phyloP scores from a whole-genome alignment of 2,113 vertebrate species.

The Gymnogyps californianus region DNA sequence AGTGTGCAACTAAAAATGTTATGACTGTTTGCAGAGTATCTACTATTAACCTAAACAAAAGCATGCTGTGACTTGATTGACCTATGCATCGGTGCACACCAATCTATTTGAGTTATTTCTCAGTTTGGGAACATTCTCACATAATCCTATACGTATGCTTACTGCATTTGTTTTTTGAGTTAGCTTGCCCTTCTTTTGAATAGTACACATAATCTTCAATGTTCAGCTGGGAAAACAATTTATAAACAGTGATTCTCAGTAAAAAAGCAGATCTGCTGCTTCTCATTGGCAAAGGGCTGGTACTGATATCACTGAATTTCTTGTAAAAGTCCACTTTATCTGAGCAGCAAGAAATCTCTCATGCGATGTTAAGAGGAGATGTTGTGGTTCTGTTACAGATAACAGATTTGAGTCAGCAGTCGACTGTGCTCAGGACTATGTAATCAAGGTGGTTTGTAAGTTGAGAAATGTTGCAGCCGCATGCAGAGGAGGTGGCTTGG shows the following conservation, averaged over 20 bases:
- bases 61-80: slow-evolving; percentile 51
- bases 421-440: not conserved
- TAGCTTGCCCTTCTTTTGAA: slow-evolving; percentile 19
- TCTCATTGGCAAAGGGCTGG: not conserved
- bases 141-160: not conserved
- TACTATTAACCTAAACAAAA: slow-evolving; percentile 9
- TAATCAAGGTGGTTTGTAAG: slow-evolving; percentile 1
- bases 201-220: not conserved
- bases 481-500: slow-evolving; percentile 23
- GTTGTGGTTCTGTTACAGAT: not conserved
- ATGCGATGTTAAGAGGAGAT: not conserved
- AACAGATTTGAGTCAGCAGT: not conserved
- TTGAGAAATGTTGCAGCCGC: not conserved
- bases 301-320: not conserved
- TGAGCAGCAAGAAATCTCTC: not conserved
- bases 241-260: not conserved
- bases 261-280: not conserved
- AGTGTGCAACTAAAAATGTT: not conserved
- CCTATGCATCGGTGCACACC: slow-evolving; percentile 32
- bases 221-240: not conserved
- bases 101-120: slow-evolving; percentile 30
- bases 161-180: slow-evolving; percentile 1
- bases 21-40: not conserved
- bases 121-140: slow-evolving; percentile 20
- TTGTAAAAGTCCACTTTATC: not conserved